Percentiles rank a stretch among this genome's conserved stretches.
Conservation (phyloP, 2,113 vertebrate species). For the Neomonachus schauinslandi region DNA sequence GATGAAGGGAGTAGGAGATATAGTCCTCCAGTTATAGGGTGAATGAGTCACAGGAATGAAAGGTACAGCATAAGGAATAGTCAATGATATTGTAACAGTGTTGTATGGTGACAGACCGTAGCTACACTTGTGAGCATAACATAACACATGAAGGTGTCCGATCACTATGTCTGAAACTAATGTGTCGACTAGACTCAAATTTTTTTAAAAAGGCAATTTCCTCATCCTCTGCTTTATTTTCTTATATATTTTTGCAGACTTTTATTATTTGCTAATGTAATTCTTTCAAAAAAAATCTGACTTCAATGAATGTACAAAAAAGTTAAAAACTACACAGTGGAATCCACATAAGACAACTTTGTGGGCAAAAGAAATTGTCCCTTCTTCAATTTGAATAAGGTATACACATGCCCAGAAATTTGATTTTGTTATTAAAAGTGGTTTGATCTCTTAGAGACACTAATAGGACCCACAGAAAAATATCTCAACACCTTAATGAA, state of each 20-base stretch:
- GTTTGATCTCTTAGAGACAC: neutral
- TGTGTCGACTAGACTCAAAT: neutral
- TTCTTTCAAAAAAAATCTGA: neutral
- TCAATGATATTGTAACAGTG: neutral
- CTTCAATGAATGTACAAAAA: neutral
- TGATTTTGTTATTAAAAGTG: neutral
- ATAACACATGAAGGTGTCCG: neutral
- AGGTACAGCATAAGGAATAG: neutral
- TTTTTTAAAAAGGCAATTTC: neutral
- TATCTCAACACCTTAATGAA: neutral
- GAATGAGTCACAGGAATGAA: neutral
- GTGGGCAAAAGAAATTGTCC: neutral
- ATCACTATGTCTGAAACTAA: neutral
- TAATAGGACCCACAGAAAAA: neutral
- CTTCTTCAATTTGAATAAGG: neutral
- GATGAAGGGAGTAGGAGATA: neutral
- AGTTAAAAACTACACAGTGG: neutral
- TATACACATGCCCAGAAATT: neutral
- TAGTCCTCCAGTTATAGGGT: neutral
- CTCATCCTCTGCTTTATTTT: neutral
- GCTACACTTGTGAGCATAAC: neutral
- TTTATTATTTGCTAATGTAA: conserved; percentile 13
- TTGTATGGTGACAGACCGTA: neutral
- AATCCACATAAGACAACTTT: neutral
- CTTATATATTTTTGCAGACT: neutral